Conservation (phyloP, 2,797 vertebrate genomes). For the Trichosurus vulpecula region DNA sequence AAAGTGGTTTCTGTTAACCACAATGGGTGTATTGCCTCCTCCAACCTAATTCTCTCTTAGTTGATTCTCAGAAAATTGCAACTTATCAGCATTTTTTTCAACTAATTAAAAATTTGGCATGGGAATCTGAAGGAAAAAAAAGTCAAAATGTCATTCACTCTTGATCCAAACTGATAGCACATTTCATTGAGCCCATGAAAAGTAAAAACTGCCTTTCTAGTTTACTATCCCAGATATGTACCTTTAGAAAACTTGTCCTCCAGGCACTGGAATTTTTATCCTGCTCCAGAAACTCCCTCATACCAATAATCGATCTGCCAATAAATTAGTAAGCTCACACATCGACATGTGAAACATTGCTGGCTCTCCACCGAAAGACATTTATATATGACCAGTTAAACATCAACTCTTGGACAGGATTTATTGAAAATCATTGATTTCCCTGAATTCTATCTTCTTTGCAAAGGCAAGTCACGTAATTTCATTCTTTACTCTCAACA, state of each 20-base stretch:
- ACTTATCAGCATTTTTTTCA: not conserved
- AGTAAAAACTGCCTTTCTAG: not conserved
- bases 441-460: not conserved
- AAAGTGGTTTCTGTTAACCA: not conserved
- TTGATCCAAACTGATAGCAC: conserved; percentile 1
- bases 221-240: not conserved
- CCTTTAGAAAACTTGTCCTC: not conserved
- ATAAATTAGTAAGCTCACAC: not conserved
- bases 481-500: conserved; percentile 30
- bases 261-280: conserved; percentile 11
- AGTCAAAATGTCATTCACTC: not conserved
- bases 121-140: not conserved
- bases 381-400: not conserved
- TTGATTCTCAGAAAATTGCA: not conserved
- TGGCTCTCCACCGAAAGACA: conserved; percentile 8
- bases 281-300: not conserved
- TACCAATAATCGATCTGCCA: conserved; percentile 11
- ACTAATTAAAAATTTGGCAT: not conserved
- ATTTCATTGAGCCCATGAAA: conserved; percentile 53
- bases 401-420: not conserved
- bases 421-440: conserved; percentile 36
- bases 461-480: conserved; percentile 9
- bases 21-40: not conserved
- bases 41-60: not conserved
- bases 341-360: not conserved